Conservation (phyloP, 2,113 vertebrate genomes). For the Panurus biarmicus region DNA sequence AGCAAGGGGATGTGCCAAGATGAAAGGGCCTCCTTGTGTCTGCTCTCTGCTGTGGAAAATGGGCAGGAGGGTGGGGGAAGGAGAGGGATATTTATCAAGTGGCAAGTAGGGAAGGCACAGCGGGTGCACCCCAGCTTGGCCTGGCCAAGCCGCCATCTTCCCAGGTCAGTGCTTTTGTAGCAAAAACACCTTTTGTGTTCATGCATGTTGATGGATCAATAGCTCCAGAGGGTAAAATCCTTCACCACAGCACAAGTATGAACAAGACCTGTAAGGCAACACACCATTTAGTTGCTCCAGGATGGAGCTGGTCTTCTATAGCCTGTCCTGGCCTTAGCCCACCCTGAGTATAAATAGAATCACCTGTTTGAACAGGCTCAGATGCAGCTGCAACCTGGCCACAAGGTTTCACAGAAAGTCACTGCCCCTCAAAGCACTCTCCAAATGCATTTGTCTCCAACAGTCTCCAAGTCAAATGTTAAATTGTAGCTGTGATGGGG, state of each 20-base stretch:
- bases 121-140: not conserved
- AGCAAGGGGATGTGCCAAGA: slow-evolving; percentile 59
- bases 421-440: not conserved
- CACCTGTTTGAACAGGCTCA: not conserved
- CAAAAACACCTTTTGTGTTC: not conserved
- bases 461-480: not conserved
- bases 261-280: not conserved
- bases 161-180: not conserved
- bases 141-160: not conserved
- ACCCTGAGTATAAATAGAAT: not conserved
- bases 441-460: not conserved
- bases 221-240: not conserved
- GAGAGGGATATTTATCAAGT: slow-evolving; percentile 38
- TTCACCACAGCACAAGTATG: not conserved
- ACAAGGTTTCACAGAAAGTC: not conserved
- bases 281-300: not conserved
- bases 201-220: not conserved
- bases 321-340: not conserved
- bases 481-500: not conserved
- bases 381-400: not conserved
- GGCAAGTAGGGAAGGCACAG: slow-evolving; percentile 22
- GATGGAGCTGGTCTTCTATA: not conserved
- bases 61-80: slow-evolving; percentile 21
- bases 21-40: slow-evolving; percentile 66
- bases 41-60: slow-evolving; percentile 64